Percentiles rank a stretch among this genome's conserved stretches.
Conservation (phyloP, 2,888 invertebrate genomes). For the Nymphalis c-album region DNA sequence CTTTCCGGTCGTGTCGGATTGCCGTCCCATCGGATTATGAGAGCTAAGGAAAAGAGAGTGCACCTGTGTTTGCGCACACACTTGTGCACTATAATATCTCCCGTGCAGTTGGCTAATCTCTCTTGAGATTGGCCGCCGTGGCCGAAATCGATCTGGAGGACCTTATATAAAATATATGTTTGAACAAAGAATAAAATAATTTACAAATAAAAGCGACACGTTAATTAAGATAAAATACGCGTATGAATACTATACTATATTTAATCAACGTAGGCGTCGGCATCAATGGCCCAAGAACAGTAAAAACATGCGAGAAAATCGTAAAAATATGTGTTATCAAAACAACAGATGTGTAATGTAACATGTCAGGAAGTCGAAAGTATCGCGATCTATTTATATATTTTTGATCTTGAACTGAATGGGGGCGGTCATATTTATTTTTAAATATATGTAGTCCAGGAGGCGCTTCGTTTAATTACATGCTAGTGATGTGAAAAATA, state of each 20-base stretch:
- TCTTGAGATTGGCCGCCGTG: no score
- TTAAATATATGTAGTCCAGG: conserved; percentile 5
- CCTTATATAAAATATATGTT: no score
- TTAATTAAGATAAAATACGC: conserved; percentile 9
- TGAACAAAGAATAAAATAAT: no score
- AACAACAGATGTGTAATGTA: conserved; percentile 36
- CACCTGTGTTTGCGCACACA: no score
- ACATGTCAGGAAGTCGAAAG: conserved; percentile 31
- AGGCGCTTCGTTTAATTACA: conserved; percentile 13
- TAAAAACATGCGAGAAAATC: background rate
- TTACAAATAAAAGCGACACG: background rate
- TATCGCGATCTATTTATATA: conserved; percentile 34
- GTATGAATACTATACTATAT: conserved; percentile 9
- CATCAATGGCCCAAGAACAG: background rate
- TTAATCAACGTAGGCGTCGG: background rate
- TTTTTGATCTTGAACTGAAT: conserved; percentile 40
- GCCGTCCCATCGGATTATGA: no score
- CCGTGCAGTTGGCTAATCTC: no score
- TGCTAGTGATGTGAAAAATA: conserved; percentile 15
- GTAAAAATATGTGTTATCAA: conserved; percentile 28
- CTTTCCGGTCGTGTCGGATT: no score
- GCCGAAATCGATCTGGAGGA: no score
- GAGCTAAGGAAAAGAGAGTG: no score
- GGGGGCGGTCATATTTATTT: conserved; percentile 32
- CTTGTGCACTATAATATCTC: no score